A percentile compares a stretch with the other conserved stretches of the same genome.
phyloP scores from a whole-genome alignment of 2,888 invertebrate species.

The Oscheius sp. region DNA sequence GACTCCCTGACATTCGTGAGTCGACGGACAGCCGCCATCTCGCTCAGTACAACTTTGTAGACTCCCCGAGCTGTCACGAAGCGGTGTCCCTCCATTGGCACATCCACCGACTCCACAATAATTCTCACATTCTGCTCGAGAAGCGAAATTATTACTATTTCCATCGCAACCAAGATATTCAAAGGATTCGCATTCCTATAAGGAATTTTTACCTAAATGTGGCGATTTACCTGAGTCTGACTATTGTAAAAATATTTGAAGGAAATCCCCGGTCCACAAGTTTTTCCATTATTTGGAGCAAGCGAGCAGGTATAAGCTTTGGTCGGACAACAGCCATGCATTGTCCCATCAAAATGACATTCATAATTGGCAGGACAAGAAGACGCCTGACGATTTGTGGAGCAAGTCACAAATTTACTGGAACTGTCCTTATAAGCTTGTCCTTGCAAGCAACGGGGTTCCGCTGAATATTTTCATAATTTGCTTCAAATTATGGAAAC shows the following conservation, averaged over 20 bases:
- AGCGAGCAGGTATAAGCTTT: constrained; percentile 66
- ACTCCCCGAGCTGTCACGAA: constrained; percentile 53
- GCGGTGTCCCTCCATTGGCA: constrained; percentile 60
- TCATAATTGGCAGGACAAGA: constrained; percentile 64
- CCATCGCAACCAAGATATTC: constrained; percentile 68
- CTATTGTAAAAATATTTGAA: constrained; percentile 64
- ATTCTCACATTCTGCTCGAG: constrained; percentile 58
- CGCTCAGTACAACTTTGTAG: constrained; percentile 56
- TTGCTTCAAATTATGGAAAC: constrained; percentile 18
- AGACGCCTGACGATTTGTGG: constrained; percentile 49
- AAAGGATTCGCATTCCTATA: constrained; percentile 57
- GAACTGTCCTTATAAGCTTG: constrained; percentile 62
- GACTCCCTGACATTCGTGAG: constrained; percentile 63
- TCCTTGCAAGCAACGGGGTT: constrained; percentile 62
- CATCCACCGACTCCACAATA: constrained; percentile 69
- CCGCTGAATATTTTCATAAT: constrained; percentile 44
- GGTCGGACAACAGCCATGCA: constrained; percentile 65
- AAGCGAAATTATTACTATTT: constrained; percentile 66
- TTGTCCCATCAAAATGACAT: constrained; percentile 57
- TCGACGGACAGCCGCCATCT: constrained; percentile 60
- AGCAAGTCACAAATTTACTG: constrained; percentile 60
- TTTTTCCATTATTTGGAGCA: constrained; percentile 56
- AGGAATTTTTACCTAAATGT: background rate
- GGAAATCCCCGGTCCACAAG: constrained; percentile 63
- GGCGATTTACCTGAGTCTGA: constrained; percentile 44